Base-by-base conservation (phyloP, 2,888 invertebrate genomes). In the Thera obeliscata region DNA sequence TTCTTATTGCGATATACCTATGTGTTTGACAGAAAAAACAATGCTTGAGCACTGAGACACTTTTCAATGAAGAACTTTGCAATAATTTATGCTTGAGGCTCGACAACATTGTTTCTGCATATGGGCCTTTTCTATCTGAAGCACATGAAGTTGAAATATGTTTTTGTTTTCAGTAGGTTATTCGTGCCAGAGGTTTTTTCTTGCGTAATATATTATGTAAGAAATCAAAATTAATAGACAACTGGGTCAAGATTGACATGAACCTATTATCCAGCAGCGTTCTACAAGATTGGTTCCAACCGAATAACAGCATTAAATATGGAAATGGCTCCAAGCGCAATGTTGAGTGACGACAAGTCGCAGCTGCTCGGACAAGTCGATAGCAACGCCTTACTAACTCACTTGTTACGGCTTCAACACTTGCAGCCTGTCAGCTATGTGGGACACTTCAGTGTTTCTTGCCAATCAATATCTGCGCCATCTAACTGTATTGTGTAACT, bases 391-490 rank as follows among this genome's bases (percentile, higher is more conserved):
- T 73, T 74, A 73, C 69, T 73, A 74, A 73, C 71, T 71, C 71
- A 76, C 73, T 76, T 74, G 71, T 74, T 71, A 72, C 73, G 69
- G 71, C 69, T 66, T 73, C 69, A 74, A 73, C 74, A 73, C 71
- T 74, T 72, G 76, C 70, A 70, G 73, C 61, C 67, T 74, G 74
- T 72, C 69, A 56, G 59, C 69, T 55, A 74, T 72, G 74, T 76
- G 66, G 76, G 74, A 69, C 76, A 76, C 69, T 72, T 71, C 70
- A 67, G 71, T 68, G 67, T 66, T 77, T 76, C 78, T 74, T 78
- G 76, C 75, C 77, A 81, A 80, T 84, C 83, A 79, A 80, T 83
- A 80, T 76, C 78, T 70, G 64, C 64, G 64, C 67, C 72, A 73
- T 75, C 73, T 72, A 78, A 76, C 76, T 75, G 71, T 74, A 78